These are phyloP conservation scores for Mycogona germanica DNA, from an alignment of 2,888 invertebrate genomes.

Conservation along the genomic window DNA sequence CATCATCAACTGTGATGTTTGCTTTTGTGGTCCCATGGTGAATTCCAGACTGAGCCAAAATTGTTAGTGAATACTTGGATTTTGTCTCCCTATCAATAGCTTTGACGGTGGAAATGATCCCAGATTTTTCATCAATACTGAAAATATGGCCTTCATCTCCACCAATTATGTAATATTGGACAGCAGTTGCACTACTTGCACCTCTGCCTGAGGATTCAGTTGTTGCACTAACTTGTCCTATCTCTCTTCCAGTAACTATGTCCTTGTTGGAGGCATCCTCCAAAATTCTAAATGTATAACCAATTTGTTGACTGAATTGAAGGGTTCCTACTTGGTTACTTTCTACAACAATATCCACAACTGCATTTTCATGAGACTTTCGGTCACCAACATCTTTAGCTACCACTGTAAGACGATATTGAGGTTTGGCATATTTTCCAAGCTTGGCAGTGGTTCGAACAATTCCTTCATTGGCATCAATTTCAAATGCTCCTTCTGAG, in stretches of 20 bases:
- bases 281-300: conserved; percentile 66
- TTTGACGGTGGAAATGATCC: conserved; percentile 60
- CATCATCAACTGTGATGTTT: conserved; percentile 66
- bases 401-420: conserved; percentile 56
- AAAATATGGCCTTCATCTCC: conserved; percentile 70
- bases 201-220: conserved; percentile 21
- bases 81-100: conserved; percentile 73
- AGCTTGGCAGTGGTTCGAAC: conserved; percentile 54
- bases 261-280: conserved; percentile 61
- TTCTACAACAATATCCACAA: conserved; percentile 39
- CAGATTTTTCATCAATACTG: conserved; percentile 62
- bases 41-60: conserved; percentile 64
- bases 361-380: conserved; percentile 55
- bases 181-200: conserved; percentile 26
- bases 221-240: conserved; percentile 53
- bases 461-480: conserved; percentile 65
- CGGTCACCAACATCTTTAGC: conserved; percentile 66
- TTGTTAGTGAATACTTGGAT: conserved; percentile 58
- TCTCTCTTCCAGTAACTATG: conserved; percentile 51
- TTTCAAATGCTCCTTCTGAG: conserved; percentile 56
- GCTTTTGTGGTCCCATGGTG: conserved; percentile 66
- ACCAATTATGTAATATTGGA: conserved; percentile 61
- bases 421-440: conserved; percentile 45
- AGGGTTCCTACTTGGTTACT: conserved; percentile 39
- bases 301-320: conserved; percentile 54